Percentiles rank a stretch among this genome's conserved stretches.
Evolutionary conservation across 2,113 vertebrate genomes (phyloP).

Genomic region (Prunella himalayana): DNA sequence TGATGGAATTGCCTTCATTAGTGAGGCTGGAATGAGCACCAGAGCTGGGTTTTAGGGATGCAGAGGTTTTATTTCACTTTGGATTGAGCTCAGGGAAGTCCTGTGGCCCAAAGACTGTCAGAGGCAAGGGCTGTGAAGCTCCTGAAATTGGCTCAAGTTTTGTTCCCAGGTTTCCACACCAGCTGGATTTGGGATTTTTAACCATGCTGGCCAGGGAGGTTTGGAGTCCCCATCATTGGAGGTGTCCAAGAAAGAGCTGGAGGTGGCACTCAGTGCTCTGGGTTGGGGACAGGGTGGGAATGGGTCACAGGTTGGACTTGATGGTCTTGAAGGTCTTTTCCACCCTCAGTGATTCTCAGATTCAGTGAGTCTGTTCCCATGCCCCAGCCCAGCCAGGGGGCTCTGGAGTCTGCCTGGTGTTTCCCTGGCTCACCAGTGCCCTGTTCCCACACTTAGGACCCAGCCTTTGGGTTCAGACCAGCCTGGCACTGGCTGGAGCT

Average conservation of each 20-base stretch:
- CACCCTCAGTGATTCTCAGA: neutral
- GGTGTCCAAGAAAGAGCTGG: neutral
- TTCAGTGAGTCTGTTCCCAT: neutral
- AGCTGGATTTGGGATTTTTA: neutral
- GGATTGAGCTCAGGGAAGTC: neutral
- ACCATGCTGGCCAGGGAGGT: neutral
- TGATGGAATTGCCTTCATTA: neutral
- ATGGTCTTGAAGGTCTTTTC: neutral
- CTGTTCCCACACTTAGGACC: fast-evolving
- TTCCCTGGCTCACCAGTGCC: neutral
- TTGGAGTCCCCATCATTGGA: neutral
- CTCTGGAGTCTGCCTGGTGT: neutral
- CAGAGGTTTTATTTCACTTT: neutral
- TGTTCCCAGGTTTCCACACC: neutral
- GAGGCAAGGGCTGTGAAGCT: neutral
- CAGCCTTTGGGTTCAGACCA: neutral
- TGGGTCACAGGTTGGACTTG: fast-evolving
- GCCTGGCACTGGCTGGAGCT: neutral
- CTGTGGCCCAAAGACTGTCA: neutral
- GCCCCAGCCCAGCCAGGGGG: neutral
- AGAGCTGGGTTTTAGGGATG: neutral
- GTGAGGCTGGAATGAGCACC: neutral
- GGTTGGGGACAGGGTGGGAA: neutral
- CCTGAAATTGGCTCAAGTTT: neutral
- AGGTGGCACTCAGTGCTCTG: neutral